Base-by-base conservation (phyloP, 2,888 invertebrate species). In the Xestia rhomboidea region DNA sequence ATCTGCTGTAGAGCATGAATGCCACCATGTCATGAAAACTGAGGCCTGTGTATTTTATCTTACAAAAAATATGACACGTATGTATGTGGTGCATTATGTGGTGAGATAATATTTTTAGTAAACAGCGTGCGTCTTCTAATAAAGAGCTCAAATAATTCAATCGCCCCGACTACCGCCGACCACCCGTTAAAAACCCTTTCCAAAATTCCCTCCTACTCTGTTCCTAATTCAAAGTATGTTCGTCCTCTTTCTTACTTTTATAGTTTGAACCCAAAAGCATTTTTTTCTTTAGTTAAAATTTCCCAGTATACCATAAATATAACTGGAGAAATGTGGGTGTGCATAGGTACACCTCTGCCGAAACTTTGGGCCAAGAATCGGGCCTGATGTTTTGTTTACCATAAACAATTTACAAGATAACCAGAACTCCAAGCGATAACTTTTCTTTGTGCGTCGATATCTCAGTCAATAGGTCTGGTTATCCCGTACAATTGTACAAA, bases 381-480 rank as follows among this genome's bases (percentile, higher is more conserved):
- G 27, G 8, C 30, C 2, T 30, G 3, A 30, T 15, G 27, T n/a
- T 30, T 6, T 27, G 27, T 13, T 6, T 27, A 10, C 30, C 7
- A 18, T 21, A 60, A n/a, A 44, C 24, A 51, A 34, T 77, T 71
- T 60, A 60, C 41, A 46, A 38, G 66, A 51, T 63, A 64, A 68
- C 68, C 81, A 82, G 63, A 68, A 46, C 70, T 71, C 21, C 49
- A 75, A 81, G 34, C 34, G 51, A 63, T 74, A 63, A 70, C 34
- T 70, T 69, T 76, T 82, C 21, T 63, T 83, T 85, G 82, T 83
- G 83, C 85, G 82, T 85, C 66, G 44, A 63, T 76, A 85, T 63
- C 57, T 57, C 76, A 83, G 81, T 81, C 75, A 75, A 57, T 63
- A 83, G 54, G 2, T 74, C 75, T 82, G 80, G 74, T 60, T 69